Base-by-base conservation (phyloP, 1,140 invertebrate genomes). In the Trachymyrmex septentrionalis region DNA sequence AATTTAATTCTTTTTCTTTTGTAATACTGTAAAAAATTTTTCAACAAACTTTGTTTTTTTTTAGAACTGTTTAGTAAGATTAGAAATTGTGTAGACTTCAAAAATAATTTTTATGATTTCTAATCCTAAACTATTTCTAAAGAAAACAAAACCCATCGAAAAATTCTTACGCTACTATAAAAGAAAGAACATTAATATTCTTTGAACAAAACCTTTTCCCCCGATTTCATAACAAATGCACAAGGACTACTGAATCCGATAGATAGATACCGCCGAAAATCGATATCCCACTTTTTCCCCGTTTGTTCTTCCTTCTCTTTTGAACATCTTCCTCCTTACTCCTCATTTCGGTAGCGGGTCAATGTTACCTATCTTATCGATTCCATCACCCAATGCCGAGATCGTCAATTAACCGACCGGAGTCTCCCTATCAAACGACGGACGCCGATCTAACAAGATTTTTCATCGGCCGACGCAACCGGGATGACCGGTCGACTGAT, bases 381-480 rank as follows among this genome's bases (percentile, higher is more conserved):
- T n/a, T 1, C n/a, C 48, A 85, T 89, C 69, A 34, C 16, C 57
- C 59, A 81, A 87, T 75, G 59, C 19, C 48, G 53, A 78, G 86
- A 88, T 91, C 88, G 90, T 92, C 92, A 91, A 92, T 92, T 92
- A 92, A 92, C 91, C 80, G 73, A 50, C 80, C 75, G 82, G 82
- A 67, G 71, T 88, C 87, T 89, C 80, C 67, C 86, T 90, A 90
- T 87, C 88, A 90, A 90, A 90, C 88, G 88, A 64, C 48, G 69
- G 69, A 72, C 76, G 85, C 81, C 78, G 86, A 48, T 53, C 84
- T 91, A 92, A 91, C 90, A 91, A 92, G 91, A 77, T 88, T 92
- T 90, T 92, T 89, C 88, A 87, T 86, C 63, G 76, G 75, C 63
- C 57, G 66, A 48, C 27, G 72, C 55, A 21, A 72, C 21, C 57